Conservation (phyloP, 1,140 invertebrate species). For the Chrysomallon squamiferum region DNA sequence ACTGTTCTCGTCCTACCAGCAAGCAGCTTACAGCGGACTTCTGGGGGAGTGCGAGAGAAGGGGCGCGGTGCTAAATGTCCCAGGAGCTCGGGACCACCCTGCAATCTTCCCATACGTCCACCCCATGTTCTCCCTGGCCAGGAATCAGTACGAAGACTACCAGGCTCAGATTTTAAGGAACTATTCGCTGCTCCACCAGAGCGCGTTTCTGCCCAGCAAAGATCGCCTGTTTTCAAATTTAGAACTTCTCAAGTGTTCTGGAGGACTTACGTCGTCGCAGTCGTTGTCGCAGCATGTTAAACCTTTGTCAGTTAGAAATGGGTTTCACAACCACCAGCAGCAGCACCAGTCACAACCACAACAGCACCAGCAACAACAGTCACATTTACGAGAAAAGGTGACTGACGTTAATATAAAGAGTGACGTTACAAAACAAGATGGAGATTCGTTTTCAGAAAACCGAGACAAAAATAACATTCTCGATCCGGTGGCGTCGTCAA, state of each 20-base stretch:
- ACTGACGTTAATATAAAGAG: background rate
- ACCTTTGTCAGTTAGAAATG: background rate
- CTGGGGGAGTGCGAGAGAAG: no score
- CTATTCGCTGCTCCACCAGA: constrained; percentile 32
- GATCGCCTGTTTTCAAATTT: constrained; percentile 4
- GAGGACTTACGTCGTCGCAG: background rate
- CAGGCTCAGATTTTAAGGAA: constrained; percentile 38
- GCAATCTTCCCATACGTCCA: constrained; percentile 28
- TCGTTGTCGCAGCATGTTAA: background rate
- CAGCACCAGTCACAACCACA: background rate
- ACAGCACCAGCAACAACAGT: background rate
- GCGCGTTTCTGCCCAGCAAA: constrained; percentile 10
- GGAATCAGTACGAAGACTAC: constrained; percentile 39
- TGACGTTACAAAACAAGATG: background rate
- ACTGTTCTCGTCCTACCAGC: background rate
- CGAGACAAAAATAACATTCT: background rate
- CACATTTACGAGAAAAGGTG: background rate
- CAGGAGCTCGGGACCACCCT: background rate
- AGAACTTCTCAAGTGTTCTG: constrained; percentile 14
- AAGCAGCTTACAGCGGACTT: background rate
- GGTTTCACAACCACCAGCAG: background rate
- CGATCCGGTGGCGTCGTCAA: background rate
- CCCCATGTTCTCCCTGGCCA: constrained; percentile 42
- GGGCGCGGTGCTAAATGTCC: background rate
- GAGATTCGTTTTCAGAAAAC: background rate